Percentiles rank a stretch among this genome's conserved stretches.
Evolutionary conservation across 1,140 invertebrate species (phyloP).

Genomic region (Calephelis nemesis): DNA sequence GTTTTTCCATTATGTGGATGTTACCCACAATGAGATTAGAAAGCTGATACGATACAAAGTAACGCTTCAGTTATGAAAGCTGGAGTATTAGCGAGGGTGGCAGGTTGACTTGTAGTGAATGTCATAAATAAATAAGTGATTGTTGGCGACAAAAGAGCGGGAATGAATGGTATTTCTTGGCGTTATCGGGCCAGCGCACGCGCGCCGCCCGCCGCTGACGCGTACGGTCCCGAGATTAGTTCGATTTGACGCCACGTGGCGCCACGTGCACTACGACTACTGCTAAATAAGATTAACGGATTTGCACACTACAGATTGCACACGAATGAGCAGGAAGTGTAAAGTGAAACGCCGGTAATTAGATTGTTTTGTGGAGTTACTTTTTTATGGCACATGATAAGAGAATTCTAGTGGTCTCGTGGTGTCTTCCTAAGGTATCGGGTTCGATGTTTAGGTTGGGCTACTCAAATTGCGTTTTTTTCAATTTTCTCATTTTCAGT

Average conservation of each 20-base stretch:
- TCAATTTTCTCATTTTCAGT: no score
- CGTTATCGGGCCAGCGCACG: slow-evolving; percentile 71
- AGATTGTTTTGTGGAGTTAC: slow-evolving; percentile 62
- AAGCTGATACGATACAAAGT: slow-evolving; percentile 13
- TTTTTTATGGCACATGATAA: not conserved
- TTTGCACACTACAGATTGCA: slow-evolving; percentile 79
- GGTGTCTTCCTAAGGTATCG: no score
- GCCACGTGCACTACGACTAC: slow-evolving; percentile 66
- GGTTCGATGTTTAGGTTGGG: no score
- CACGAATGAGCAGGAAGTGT: slow-evolving; percentile 76
- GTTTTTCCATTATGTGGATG: not conserved
- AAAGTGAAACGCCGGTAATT: slow-evolving; percentile 75
- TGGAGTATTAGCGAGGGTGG: slow-evolving; percentile 52
- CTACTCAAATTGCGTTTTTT: no score
- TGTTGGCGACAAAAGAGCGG: slow-evolving; percentile 73
- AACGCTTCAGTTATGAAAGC: slow-evolving; percentile 39
- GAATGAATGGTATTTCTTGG: slow-evolving; percentile 77
- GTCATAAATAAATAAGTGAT: slow-evolving; percentile 78
- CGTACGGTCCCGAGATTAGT: slow-evolving; percentile 72
- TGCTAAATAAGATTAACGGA: slow-evolving; percentile 78
- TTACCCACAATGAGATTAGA: slow-evolving; percentile 1
- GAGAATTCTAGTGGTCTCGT: not conserved
- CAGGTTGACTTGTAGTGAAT: slow-evolving; percentile 69
- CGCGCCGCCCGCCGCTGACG: slow-evolving; percentile 64
- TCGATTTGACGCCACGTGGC: slow-evolving; percentile 73